Evolutionary conservation across 2,113 vertebrate genomes (phyloP), one percentile per base, ranked within the genome.

Genomic region (Marmota monax): DNA sequence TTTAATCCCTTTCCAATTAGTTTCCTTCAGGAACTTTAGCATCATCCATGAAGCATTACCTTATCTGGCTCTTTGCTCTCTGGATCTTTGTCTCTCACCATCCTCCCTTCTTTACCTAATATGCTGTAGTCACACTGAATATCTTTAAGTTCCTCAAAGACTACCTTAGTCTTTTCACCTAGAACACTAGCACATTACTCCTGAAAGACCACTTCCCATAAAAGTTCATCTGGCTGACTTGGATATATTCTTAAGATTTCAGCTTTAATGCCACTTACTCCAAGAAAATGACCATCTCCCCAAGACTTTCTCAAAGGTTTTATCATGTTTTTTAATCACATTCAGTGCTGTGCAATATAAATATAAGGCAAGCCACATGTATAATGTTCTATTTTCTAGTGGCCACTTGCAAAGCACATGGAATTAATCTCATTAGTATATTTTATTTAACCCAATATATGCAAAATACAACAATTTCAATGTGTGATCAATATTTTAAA

Each of bases 11-110:
- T 5, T 72, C 84, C 18, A 69, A 18, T 88, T 88, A 67, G 94
- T 77, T 94, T 67, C 56, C 51, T n/a, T 83, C 74, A 76, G 20
- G 48, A 96, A 70, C 7, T 63, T 93, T 94, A 70, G 34, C n/a
- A 48, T 93, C 63, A 87, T 34, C 32, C 45, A 39, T 13, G 22
- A 85, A 42, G 8, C 27, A 45, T 12, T 63, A 48, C 6, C 25
- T 29, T 83, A 18, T 61, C 85, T 48, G 72, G 22, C 42, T 61
- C 22, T 34, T 70, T 53, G 63, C n/a, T 51, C 67, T 87, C n/a
- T 61, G 22, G 45, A 63, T 45, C 2, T 48, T 85, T 56, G 63
- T 22, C 77, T 83, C n/a, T 83, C 10, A 32, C 32, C 39, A 69
- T 10, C 11, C 51, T 92, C 22, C n/a, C 42, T 87, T 91, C 56